Percentiles rank a stretch among this genome's conserved stretches.
Evolutionary conservation across 2,113 vertebrate species (phyloP).

Genomic region (Manacus vitellinus): DNA sequence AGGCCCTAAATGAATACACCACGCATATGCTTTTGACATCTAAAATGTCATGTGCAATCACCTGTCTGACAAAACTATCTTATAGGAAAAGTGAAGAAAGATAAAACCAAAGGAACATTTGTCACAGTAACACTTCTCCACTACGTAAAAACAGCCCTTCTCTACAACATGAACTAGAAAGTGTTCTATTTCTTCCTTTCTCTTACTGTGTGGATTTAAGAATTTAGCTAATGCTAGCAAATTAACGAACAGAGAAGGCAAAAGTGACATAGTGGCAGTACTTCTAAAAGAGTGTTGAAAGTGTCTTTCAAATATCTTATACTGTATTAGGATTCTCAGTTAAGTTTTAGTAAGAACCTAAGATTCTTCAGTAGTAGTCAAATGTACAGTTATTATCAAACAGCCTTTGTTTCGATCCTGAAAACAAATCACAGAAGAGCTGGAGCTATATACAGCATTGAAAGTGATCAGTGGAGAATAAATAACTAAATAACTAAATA

Average conservation of each 20-base stretch:
- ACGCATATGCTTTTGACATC: background rate
- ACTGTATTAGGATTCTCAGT: background rate
- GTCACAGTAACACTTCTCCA: background rate
- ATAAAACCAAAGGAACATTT: background rate
- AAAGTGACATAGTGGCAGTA: background rate
- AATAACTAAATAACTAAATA: background rate
- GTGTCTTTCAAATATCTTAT: background rate
- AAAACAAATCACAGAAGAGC: background rate
- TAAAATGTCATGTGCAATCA: background rate
- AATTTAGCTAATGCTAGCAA: background rate
- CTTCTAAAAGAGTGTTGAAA: background rate
- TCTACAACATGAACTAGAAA: background rate
- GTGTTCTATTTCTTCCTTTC: background rate
- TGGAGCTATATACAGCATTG: background rate
- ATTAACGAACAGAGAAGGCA: background rate
- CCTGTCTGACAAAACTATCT: background rate
- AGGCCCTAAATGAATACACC: background rate
- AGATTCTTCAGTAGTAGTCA: background rate
- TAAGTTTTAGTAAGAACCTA: background rate
- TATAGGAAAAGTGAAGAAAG: background rate
- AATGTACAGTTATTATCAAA: background rate
- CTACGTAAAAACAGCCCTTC: background rate
- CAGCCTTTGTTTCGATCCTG: background rate
- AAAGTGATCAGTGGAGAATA: background rate
- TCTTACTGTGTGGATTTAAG: background rate